These are phyloP conservation scores for Penaeus indicus DNA, from an alignment of 1,140 invertebrate species.

Conservation along the genomic window DNA sequence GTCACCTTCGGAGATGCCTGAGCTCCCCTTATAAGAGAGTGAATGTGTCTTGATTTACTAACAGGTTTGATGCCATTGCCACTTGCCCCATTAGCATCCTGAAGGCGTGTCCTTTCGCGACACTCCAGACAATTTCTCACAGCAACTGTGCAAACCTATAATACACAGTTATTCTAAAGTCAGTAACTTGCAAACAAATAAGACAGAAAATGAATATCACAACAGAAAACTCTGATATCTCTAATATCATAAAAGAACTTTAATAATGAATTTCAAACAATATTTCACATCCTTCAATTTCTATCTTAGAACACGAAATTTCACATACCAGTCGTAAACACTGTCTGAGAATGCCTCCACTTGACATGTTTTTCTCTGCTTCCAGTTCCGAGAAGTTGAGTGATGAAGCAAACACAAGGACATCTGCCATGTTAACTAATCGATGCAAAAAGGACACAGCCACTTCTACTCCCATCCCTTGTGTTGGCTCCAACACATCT, in stretches of 20 bases:
- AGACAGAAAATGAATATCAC: slow-evolving; percentile 13
- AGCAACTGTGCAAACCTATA: slow-evolving; percentile 94
- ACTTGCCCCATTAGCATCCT: slow-evolving; percentile 58
- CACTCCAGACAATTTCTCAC: slow-evolving; percentile 98
- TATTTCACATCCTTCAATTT: slow-evolving; percentile 3
- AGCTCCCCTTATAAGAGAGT: slow-evolving; percentile 87
- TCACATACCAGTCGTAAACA: slow-evolving; percentile 90
- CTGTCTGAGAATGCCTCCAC: slow-evolving; percentile 96
- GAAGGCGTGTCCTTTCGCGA: slow-evolving; percentile 87
- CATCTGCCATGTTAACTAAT: slow-evolving; percentile 97
- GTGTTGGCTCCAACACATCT: slow-evolving; percentile 97
- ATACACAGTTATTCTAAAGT: background rate
- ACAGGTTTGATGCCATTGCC: slow-evolving; percentile 69
- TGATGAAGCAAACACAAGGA: slow-evolving; percentile 97
- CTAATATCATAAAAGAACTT: background rate
- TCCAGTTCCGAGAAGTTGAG: slow-evolving; percentile 98
- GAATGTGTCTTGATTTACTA: slow-evolving; percentile 80
- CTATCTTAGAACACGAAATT: background rate
- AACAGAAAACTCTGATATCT: background rate
- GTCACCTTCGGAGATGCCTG: slow-evolving; percentile 88
- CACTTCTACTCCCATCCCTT: slow-evolving; percentile 98
- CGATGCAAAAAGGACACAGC: slow-evolving; percentile 96
- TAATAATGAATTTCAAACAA: background rate
- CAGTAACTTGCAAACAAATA: slow-evolving; percentile 35
- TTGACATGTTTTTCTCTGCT: slow-evolving; percentile 99